Percentiles rank a stretch among this genome's conserved stretches.
Conservation (phyloP, 2,113 vertebrate species). For the Sinocyclocheilus rhinocerous region DNA sequence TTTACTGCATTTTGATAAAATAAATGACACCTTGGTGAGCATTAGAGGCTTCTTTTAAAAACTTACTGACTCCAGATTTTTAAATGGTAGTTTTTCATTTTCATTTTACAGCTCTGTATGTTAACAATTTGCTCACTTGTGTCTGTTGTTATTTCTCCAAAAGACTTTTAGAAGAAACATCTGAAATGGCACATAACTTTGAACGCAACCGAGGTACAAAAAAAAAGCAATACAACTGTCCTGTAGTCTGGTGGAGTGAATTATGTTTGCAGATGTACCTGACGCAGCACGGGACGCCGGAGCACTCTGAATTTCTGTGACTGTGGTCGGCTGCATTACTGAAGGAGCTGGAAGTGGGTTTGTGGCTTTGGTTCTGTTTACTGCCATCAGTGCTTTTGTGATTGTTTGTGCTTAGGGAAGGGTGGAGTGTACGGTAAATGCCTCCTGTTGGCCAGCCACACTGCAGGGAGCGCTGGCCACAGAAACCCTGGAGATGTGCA, state of each 20-base stretch:
- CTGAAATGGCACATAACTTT: not conserved
- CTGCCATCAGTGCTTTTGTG: slow-evolving; percentile 77
- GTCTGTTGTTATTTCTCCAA: not conserved
- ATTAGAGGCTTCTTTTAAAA: not conserved
- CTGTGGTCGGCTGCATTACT: slow-evolving; percentile 78
- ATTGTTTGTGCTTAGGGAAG: slow-evolving; percentile 66
- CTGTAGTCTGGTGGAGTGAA: not conserved
- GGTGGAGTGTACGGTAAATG: slow-evolving; percentile 73
- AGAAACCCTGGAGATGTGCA: slow-evolving; percentile 69
- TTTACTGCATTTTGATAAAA: not conserved
- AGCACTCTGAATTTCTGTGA: slow-evolving; percentile 68
- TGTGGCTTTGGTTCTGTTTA: slow-evolving; percentile 75
- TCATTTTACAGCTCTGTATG: not conserved
- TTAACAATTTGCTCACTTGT: not conserved
- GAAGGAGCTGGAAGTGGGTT: slow-evolving; percentile 75
- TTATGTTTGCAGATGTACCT: slow-evolving; percentile 45
- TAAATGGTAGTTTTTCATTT: not conserved
- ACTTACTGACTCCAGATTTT: not conserved
- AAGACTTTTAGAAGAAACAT: not conserved
- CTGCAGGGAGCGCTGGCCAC: slow-evolving; percentile 68
- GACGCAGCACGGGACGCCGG: slow-evolving; percentile 65
- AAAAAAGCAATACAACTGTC: not conserved
- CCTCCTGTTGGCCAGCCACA: slow-evolving; percentile 71
- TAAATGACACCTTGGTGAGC: not conserved
- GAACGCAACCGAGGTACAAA: not conserved